These are phyloP conservation scores for Drosophila sordidapex DNA, from an alignment of 2,888 invertebrate genomes.

Conservation along the genomic window DNA sequence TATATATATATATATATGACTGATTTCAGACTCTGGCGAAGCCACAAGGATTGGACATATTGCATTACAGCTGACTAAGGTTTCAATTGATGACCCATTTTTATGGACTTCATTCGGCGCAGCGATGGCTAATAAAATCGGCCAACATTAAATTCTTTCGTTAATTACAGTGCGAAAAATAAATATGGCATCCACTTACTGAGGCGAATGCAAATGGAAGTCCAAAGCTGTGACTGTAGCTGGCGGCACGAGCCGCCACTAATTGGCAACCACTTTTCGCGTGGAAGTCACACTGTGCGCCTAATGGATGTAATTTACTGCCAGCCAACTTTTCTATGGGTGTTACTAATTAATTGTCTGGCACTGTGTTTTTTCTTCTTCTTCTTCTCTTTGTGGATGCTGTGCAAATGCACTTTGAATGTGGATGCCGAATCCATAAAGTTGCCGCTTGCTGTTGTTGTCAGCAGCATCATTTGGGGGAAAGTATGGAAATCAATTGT, in stretches of 20 bases:
- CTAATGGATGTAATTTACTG: constrained; percentile 81
- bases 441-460: constrained; percentile 2
- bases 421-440: constrained; percentile 15
- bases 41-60: constrained; percentile 34
- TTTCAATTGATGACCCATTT: constrained; percentile 44
- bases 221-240: constrained; percentile 12
- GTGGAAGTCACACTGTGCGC: constrained; percentile 78
- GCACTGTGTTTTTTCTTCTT: constrained; percentile 13
- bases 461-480: background rate
- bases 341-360: constrained; percentile 68
- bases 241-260: constrained; percentile 48
- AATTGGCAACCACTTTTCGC: constrained; percentile 74
- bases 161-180: constrained; percentile 41
- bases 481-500: constrained; percentile 27
- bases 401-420: constrained; percentile 30
- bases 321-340: constrained; percentile 53
- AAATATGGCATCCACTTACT: constrained; percentile 14
- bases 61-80: constrained; percentile 47
- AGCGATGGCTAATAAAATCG: constrained; percentile 44
- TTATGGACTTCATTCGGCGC: constrained; percentile 9
- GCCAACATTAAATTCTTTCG: constrained; percentile 26
- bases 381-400: constrained; percentile 2
- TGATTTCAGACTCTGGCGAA: constrained; percentile 28
- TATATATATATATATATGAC: constrained; percentile 1
- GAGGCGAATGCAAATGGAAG: constrained; percentile 61